Conservation (phyloP, 1,140 invertebrate genomes). For the Amphibalanus amphitrite region DNA sequence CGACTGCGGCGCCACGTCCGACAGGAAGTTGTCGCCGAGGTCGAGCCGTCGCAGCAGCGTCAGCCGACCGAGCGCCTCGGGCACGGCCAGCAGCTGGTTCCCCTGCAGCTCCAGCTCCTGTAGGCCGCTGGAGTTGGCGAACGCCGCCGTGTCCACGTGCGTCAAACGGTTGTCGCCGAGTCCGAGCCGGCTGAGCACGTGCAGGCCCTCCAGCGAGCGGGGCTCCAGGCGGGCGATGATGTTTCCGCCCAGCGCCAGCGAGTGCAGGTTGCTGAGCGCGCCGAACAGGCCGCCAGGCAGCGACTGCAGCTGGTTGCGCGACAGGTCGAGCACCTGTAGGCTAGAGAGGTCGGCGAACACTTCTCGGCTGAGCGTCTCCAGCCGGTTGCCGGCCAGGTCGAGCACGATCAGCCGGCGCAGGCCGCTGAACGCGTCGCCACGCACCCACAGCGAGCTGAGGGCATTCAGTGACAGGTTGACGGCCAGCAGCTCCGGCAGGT, state of each 20-base stretch:
- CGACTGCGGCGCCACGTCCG: conserved; percentile 60
- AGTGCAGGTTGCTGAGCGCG: conserved; percentile 65
- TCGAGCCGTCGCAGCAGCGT: conserved; percentile 56
- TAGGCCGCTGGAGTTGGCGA: conserved; percentile 46
- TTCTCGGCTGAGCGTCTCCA: conserved; percentile 56
- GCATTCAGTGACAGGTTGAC: conserved; percentile 37
- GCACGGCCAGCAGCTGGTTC: conserved; percentile 53
- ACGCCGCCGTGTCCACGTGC: conserved; percentile 56
- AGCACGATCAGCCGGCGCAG: conserved; percentile 67
- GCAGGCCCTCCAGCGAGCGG: conserved; percentile 55
- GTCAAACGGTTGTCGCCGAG: conserved; percentile 61
- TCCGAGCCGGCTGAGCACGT: conserved; percentile 53
- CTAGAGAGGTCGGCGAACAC: conserved; percentile 58
- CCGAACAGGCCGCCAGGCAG: conserved; percentile 62
- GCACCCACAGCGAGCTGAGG: conserved; percentile 25
- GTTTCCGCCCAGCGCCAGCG: conserved; percentile 58
- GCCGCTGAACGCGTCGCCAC: conserved; percentile 57
- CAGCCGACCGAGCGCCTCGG: conserved; percentile 52
- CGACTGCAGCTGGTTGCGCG: conserved; percentile 56
- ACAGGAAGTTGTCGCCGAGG: conserved; percentile 58
- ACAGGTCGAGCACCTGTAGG: conserved; percentile 59
- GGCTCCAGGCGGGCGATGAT: conserved; percentile 54
- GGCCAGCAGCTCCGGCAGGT: conserved; percentile 53
- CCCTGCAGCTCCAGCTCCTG: conserved; percentile 68
- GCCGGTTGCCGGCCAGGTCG: conserved; percentile 65